A percentile compares a stretch with the other conserved stretches of the same genome.
phyloP scores from a whole-genome alignment of 2,797 vertebrate genomes.

The Micrastur ruficollis region DNA sequence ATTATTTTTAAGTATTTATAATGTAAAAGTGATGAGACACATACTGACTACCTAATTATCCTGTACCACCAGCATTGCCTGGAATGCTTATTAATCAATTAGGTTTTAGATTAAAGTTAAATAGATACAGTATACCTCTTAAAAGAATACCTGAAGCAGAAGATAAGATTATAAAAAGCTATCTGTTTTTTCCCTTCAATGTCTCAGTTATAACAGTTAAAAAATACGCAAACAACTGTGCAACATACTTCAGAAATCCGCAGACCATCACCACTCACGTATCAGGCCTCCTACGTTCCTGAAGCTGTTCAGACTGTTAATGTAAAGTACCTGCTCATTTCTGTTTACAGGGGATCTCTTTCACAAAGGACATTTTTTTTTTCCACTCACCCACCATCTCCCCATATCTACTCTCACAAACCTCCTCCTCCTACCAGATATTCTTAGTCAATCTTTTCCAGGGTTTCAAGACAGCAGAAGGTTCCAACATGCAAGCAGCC shows the following conservation, averaged over 20 bases:
- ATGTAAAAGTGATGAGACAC: neutral
- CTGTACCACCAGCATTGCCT: neutral
- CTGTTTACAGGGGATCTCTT: neutral
- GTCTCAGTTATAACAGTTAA: neutral
- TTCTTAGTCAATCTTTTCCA: neutral
- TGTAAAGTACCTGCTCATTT: neutral
- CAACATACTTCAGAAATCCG: neutral
- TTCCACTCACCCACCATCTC: neutral
- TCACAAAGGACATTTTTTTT: neutral
- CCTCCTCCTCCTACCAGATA: neutral
- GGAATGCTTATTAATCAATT: conserved; percentile 22
- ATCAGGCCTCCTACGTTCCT: neutral
- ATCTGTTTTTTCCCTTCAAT: neutral
- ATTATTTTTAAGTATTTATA: neutral
- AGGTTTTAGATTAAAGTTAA: neutral
- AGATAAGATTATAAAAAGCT: neutral
- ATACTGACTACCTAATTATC: neutral
- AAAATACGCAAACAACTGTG: rapidly evolving
- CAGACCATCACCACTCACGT: neutral
- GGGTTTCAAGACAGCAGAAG: neutral
- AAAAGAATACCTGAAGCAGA: neutral
- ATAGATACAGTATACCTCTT: neutral
- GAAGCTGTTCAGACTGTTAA: neutral
- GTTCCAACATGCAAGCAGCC: neutral
- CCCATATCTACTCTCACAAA: neutral